These are phyloP conservation scores for Orius laevigatus DNA, from an alignment of 1,140 invertebrate species.

Conservation along the genomic window DNA sequence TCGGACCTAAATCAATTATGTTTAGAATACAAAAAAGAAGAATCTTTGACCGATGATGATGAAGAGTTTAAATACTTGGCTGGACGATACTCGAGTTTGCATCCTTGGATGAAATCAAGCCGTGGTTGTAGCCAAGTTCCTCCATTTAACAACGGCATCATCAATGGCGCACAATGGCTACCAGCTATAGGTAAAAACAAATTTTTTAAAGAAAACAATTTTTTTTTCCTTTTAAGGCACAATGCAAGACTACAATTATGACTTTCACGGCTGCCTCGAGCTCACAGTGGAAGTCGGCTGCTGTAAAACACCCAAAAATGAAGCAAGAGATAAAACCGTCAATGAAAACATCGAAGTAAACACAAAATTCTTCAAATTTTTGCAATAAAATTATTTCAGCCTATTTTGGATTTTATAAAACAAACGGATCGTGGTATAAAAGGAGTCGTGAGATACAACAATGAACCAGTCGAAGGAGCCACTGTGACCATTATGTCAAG, in stretches of 20 bases:
- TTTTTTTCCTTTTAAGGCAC: conserved; percentile 23
- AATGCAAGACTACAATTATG: conserved; percentile 97
- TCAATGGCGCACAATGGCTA: conserved; percentile 85
- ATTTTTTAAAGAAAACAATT: neutral
- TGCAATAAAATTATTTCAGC: too few relatives aligned
- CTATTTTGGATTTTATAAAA: too few relatives aligned
- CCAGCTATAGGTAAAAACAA: conserved; percentile 53
- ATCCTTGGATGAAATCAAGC: conserved; percentile 45
- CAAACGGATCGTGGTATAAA: too few relatives aligned
- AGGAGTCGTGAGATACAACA: too few relatives aligned
- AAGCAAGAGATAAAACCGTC: too few relatives aligned
- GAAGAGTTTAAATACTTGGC: conserved; percentile 84
- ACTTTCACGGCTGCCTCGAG: conserved; percentile 96
- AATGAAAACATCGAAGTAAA: too few relatives aligned
- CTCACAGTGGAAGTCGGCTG: conserved; percentile 93
- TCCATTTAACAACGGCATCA: conserved; percentile 65
- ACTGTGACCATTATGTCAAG: too few relatives aligned
- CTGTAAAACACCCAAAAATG: conserved; percentile 69
- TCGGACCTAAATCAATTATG: too few relatives aligned
- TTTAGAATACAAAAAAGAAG: conserved; percentile 25
- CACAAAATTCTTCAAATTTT: too few relatives aligned
- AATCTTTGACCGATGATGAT: conserved; percentile 76
- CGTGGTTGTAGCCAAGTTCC: conserved; percentile 38
- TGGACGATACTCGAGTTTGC: conserved; percentile 72
- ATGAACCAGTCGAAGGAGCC: too few relatives aligned